phyloP scores from a whole-genome alignment of 2,113 vertebrate genomes.

The Syrmaticus mikado region DNA sequence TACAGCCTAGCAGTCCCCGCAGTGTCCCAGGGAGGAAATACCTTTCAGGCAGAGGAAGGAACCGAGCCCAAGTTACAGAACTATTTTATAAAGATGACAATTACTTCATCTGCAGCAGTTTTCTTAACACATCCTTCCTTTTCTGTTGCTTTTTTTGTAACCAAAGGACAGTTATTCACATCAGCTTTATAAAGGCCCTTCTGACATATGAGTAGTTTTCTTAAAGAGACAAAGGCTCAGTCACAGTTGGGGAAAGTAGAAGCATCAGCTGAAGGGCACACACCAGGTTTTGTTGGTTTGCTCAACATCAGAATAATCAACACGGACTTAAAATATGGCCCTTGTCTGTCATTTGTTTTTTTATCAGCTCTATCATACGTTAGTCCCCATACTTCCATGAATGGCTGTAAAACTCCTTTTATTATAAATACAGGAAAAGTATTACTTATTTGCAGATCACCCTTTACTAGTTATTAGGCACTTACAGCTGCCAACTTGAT shows the following conservation, averaged over 20 bases:
- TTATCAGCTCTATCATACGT: background rate
- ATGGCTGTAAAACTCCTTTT: background rate
- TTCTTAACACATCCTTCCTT: slow-evolving; percentile 72
- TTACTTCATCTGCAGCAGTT: slow-evolving; percentile 55
- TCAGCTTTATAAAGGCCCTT: slow-evolving; percentile 1
- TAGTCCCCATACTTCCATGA: background rate
- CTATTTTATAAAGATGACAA: slow-evolving; percentile 59
- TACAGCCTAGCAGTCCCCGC: background rate
- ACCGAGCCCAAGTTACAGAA: slow-evolving; percentile 55
- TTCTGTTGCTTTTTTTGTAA: slow-evolving; percentile 65
- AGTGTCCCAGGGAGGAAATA: slow-evolving; percentile 36
- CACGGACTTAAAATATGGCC: accelerated
- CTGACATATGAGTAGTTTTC: background rate
- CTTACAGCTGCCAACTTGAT: background rate
- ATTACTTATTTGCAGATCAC: background rate
- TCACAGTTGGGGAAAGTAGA: background rate
- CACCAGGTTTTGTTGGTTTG: background rate
- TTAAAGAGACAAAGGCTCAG: slow-evolving; percentile 30
- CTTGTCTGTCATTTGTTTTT: background rate
- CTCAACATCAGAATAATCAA: background rate
- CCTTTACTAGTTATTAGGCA: background rate
- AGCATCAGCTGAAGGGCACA: accelerated
- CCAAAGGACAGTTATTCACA: slow-evolving; percentile 8
- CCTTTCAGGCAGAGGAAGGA: slow-evolving; percentile 70
- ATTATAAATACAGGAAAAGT: background rate